Evolutionary conservation across 2,113 vertebrate genomes (phyloP).

Genomic region (Symphodus melops): DNA sequence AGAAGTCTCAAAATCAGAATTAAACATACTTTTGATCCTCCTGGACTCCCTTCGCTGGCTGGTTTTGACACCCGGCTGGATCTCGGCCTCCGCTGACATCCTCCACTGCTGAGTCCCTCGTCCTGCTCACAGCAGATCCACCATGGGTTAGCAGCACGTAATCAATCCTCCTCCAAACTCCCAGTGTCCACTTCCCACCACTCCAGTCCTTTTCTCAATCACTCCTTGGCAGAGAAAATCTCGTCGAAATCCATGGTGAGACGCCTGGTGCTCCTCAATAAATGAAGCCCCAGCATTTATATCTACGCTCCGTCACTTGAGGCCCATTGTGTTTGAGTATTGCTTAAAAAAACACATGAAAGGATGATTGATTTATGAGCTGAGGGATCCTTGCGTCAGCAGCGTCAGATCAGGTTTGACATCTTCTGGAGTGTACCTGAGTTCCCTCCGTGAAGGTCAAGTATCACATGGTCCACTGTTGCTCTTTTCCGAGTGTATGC

Average conservation of each 20-base stretch:
- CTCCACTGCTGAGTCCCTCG: conserved; percentile 87
- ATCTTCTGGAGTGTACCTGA: conserved; percentile 69
- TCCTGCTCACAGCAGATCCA: conserved; percentile 77
- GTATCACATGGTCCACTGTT: conserved; percentile 73
- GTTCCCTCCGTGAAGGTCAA: conserved; percentile 75
- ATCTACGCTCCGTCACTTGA: conserved; percentile 37
- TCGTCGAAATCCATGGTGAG: conserved; percentile 68
- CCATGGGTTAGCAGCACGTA: conserved; percentile 74
- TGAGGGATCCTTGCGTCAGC: conserved; percentile 50
- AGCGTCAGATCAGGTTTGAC: conserved; percentile 68
- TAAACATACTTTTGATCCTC: conserved; percentile 91
- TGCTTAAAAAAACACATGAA: conserved; percentile 30
- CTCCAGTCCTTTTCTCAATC: conserved; percentile 55
- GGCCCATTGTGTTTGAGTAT: conserved; percentile 55
- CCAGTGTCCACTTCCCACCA: conserved; percentile 47
- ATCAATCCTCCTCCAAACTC: conserved; percentile 66
- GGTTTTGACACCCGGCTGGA: conserved; percentile 98
- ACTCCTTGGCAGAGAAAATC: conserved; percentile 51
- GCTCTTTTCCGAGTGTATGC: conserved; percentile 69
- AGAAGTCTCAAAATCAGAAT: neutral
- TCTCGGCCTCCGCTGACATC: conserved; percentile 96
- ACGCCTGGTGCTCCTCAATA: conserved; percentile 58
- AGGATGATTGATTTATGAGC: conserved; percentile 42
- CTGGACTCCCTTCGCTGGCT: conserved; percentile 96
- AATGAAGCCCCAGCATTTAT: conserved; percentile 62